Evolutionary conservation across 2,888 invertebrate species (phyloP), one percentile per base, ranked within the genome.

Genomic region (Lepidocyrtinus sp.): DNA sequence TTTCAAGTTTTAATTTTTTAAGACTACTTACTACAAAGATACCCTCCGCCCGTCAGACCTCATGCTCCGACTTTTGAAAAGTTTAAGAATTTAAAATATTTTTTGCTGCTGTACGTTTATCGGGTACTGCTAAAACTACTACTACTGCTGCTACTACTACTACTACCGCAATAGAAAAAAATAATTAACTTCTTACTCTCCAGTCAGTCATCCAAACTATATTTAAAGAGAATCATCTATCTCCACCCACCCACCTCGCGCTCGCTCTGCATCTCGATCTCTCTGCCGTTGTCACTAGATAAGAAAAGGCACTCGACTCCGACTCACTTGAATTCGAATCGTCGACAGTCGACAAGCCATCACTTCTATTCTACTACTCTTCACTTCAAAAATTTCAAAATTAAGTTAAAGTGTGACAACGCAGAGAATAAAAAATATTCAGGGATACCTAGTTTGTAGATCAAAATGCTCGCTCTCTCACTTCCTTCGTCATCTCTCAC

Each of bases 391-490:
- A 26, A 55, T 50, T 61, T 64, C 46, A 62, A 68, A 75, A 63
- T 19, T 69, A 75, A 46, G 45, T 46, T 46, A 63, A 46, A 72
- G 26, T 24, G 64, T 76, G 76, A 76, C 70, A 70, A 25, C n/a
- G 59, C 76, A 76, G 76, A 76, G 70, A 76, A 70, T 59, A 69
- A n/a, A n/a, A n/a, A n/a, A n/a, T n/a, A n/a, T n/a, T n/a, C 76
- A 76, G 76, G 70, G 76, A 76, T 76, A n/a, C n/a, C n/a, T n/a
- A 76, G 76, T 75, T 70, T 76, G 76, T 76, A 70, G 70, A 70
- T 76, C 76, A 76, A 63, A 75, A 69, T 62, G 5, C 5, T n/a
- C n/a, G 12, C 5, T 36, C 36, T 36, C 75, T 75, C 71, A n/a
- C n/a, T n/a, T 72, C 75, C 17, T 25, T 75, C 75, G 70, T 59